phyloP scores from a whole-genome alignment of 2,113 vertebrate genomes.

The Tychaedon coryphoeus region DNA sequence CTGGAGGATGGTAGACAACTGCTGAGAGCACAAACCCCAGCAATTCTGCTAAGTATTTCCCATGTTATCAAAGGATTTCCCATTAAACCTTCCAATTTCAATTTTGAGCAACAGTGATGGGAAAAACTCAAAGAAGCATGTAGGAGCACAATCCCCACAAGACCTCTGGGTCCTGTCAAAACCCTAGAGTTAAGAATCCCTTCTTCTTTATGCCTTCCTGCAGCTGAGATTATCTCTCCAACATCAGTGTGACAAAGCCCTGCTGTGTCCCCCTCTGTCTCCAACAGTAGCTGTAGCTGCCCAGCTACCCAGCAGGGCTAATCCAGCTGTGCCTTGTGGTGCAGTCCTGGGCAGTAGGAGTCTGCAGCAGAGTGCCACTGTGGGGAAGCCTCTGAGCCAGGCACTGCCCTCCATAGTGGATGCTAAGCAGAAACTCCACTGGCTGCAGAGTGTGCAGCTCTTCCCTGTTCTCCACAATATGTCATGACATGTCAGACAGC shows the following conservation, averaged over 20 bases:
- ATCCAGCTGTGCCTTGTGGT: not conserved
- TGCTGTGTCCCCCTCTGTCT: not conserved
- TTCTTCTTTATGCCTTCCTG: not conserved
- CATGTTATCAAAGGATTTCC: not conserved
- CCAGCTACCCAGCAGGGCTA: not conserved
- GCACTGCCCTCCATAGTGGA: not conserved
- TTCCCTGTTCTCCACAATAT: not conserved
- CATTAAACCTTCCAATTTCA: not conserved
- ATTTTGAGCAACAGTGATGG: not conserved
- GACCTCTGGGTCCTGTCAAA: not conserved
- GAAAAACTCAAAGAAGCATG: not conserved
- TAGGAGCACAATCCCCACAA: not conserved
- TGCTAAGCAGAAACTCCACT: not conserved
- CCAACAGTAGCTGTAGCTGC: not conserved
- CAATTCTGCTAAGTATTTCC: not conserved
- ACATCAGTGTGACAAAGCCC: not conserved
- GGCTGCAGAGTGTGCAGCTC: rapidly evolving
- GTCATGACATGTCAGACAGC: not conserved
- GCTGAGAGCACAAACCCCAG: not conserved
- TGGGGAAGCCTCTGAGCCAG: not conserved
- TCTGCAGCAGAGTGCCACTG: not conserved
- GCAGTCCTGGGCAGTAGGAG: not conserved
- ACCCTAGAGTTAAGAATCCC: not conserved
- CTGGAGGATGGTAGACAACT: not conserved
- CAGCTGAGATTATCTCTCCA: not conserved